Evolutionary conservation across 2,113 vertebrate species (phyloP).

Genomic region (Rhegmatorhina hoffmannsi): DNA sequence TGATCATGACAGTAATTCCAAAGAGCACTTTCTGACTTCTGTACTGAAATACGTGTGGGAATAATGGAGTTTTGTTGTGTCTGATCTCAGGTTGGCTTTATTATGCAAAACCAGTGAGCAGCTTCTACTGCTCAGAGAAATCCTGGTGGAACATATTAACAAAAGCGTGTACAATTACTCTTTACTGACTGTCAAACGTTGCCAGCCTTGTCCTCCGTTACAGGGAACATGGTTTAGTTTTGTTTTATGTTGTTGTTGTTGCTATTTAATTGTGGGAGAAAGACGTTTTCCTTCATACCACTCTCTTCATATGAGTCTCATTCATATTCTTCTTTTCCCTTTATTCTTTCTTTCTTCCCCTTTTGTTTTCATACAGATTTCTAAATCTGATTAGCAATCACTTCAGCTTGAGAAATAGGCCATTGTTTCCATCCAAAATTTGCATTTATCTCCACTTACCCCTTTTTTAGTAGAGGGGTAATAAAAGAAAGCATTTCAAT

Average conservation of each 20-base stretch:
- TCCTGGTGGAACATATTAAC: constrained; percentile 56
- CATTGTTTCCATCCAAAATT: constrained; percentile 56
- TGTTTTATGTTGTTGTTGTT: not conserved
- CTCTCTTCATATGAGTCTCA: not conserved
- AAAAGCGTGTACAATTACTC: constrained; percentile 51
- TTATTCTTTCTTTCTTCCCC: not conserved
- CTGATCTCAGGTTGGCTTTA: constrained; percentile 66
- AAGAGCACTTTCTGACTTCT: constrained; percentile 53
- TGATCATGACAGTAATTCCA: constrained; percentile 5
- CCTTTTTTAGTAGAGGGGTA: constrained; percentile 39
- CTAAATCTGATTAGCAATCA: not conserved
- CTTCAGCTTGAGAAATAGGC: constrained; percentile 49
- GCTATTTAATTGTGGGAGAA: constrained; percentile 30
- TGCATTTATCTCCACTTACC: constrained; percentile 57
- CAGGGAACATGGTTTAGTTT: not conserved
- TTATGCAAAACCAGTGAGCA: constrained; percentile 52
- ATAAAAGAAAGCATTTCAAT: constrained; percentile 29
- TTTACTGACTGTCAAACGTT: constrained; percentile 59
- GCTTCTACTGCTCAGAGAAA: constrained; percentile 39
- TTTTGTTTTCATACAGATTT: not conserved
- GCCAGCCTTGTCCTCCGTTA: not conserved
- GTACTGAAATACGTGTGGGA: constrained; percentile 43
- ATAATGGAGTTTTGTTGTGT: constrained; percentile 65
- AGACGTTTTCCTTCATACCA: constrained; percentile 14
- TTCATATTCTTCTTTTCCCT: not conserved